Evolutionary conservation across 1,140 invertebrate species (phyloP).

Genomic region (Trichoplusia ni): DNA sequence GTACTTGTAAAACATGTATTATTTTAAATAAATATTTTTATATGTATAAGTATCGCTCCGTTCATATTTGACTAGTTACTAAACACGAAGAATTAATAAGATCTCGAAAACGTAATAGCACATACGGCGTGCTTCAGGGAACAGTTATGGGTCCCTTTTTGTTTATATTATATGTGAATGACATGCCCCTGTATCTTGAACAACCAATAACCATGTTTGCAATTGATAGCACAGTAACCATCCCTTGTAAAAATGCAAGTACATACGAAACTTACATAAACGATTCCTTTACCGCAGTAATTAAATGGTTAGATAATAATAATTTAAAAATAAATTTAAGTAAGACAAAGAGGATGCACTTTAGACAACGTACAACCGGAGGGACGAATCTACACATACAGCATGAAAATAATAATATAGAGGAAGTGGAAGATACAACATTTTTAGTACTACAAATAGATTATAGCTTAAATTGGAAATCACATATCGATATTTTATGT

Average conservation of each 20-base stretch:
- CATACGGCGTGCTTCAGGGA: background rate
- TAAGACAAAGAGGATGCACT: background rate
- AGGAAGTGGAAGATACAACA: background rate
- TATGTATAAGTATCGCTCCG: too few species aligned
- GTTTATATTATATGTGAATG: background rate
- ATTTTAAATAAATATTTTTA: too few species aligned
- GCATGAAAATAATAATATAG: background rate
- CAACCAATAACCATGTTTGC: background rate
- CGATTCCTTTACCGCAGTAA: background rate
- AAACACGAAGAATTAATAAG: too few species aligned
- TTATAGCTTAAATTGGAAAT: background rate
- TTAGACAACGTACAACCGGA: background rate
- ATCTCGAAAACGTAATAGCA: background rate
- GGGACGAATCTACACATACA: background rate
- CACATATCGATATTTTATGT: background rate
- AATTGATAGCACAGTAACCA: background rate
- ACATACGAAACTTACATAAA: background rate
- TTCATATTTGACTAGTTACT: too few species aligned
- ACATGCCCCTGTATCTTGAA: background rate
- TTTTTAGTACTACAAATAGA: background rate
- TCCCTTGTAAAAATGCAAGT: background rate
- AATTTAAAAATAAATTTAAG: background rate
- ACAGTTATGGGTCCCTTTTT: background rate
- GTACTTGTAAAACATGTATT: too few species aligned
- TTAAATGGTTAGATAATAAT: background rate